Conservation (phyloP, 2,797 vertebrate species). For the Brotula barbata region DNA sequence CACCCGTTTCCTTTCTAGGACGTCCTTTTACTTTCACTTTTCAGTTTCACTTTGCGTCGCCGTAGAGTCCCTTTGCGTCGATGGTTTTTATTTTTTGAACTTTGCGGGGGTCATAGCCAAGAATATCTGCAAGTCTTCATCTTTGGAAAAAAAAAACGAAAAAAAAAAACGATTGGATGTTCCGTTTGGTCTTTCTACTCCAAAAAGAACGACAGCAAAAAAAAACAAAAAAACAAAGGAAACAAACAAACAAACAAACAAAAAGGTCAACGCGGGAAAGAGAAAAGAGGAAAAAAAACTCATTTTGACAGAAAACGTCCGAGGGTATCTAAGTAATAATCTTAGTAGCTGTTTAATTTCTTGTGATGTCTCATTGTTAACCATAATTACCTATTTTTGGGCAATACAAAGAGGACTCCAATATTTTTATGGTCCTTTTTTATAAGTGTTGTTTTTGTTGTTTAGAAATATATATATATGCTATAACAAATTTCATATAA, state of each 20-base stretch:
- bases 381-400: conserved; percentile 98
- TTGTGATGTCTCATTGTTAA: conserved; percentile 93
- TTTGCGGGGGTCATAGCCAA: conserved; percentile 72
- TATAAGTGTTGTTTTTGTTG: conserved; percentile 96
- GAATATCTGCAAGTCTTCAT: conserved; percentile 85
- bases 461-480: conserved; percentile 87
- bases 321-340: conserved; percentile 85
- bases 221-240: no score
- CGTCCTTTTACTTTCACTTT: conserved; percentile 41
- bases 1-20: conserved; percentile 69
- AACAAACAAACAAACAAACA: no score
- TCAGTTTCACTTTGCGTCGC: conserved; percentile 50
- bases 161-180: conserved; percentile 66
- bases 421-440: conserved; percentile 95
- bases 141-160: conserved; percentile 73
- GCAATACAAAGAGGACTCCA: conserved; percentile 99
- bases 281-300: conserved; percentile 58
- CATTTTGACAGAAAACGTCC: conserved; percentile 71
- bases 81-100: conserved; percentile 61
- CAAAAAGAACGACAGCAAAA: no score
- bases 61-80: conserved; percentile 63
- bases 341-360: conserved; percentile 88
- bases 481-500: conserved; percentile 83
- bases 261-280: conserved; percentile 64
- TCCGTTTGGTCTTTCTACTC: conserved; percentile 76